Evolutionary conservation across 2,797 vertebrate genomes (phyloP).

Genomic region (Bryconaethiops microstoma): DNA sequence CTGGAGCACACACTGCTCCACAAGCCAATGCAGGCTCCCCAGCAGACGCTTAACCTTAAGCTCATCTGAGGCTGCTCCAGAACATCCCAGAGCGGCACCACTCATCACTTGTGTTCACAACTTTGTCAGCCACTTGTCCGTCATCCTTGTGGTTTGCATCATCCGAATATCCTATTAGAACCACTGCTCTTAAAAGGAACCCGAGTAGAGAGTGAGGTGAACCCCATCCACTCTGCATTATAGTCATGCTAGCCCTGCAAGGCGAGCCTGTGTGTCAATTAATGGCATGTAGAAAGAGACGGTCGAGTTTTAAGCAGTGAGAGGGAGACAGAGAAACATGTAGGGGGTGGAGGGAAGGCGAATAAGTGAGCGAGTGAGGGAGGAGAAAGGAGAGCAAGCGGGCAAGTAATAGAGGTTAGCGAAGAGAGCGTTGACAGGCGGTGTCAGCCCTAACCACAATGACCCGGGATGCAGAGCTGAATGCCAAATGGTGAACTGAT

Average conservation of each 20-base stretch:
- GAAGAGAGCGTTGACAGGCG: slow-evolving; percentile 79
- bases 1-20: neutral
- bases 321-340: slow-evolving; percentile 33
- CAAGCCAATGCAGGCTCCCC: neutral
- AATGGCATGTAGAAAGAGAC: slow-evolving; percentile 62
- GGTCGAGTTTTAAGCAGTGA: slow-evolving; percentile 47
- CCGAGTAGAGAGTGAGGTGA: neutral
- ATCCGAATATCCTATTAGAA: neutral
- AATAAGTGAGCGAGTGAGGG: slow-evolving; percentile 47
- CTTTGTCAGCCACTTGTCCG: neutral
- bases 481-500: slow-evolving; percentile 73
- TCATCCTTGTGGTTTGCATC: neutral
- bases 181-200: neutral
- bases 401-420: slow-evolving; percentile 80
- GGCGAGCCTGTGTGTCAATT: slow-evolving; percentile 67
- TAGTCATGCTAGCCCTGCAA: neutral
- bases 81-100: no score
- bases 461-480: slow-evolving; percentile 70
- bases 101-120: neutral
- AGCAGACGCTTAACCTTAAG: neutral
- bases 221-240: slow-evolving; percentile 1
- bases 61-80: neutral
- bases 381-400: slow-evolving; percentile 68
- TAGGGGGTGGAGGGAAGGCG: slow-evolving; percentile 25
- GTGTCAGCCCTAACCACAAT: slow-evolving; percentile 78